These are phyloP conservation scores for Pteria penguin DNA, from an alignment of 2,888 invertebrate genomes.

Conservation along the genomic window DNA sequence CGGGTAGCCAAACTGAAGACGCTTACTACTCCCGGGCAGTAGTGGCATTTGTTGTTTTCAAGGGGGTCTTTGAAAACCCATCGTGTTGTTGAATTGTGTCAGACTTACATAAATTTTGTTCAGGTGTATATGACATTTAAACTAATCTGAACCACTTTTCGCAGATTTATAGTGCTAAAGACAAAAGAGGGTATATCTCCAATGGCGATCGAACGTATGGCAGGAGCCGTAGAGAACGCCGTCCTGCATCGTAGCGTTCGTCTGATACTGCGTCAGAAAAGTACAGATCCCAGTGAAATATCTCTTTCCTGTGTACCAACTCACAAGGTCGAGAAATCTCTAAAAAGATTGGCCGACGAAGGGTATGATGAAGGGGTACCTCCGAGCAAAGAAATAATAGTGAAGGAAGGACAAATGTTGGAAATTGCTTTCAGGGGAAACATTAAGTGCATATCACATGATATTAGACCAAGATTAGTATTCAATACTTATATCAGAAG, in stretches of 20 bases:
- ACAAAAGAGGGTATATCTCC: slow-evolving; percentile 53
- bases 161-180: slow-evolving; percentile 66
- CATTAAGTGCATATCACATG: slow-evolving; percentile 52
- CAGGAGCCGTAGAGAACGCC: slow-evolving; percentile 57
- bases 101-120: not conserved
- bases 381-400: slow-evolving; percentile 62
- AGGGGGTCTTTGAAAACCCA: not conserved
- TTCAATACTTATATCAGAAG: slow-evolving; percentile 71
- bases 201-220: slow-evolving; percentile 62
- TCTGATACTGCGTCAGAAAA: slow-evolving; percentile 69
- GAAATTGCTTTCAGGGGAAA: slow-evolving; percentile 75
- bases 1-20: no score
- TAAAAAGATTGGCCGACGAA: slow-evolving; percentile 61
- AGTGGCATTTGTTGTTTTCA: not conserved
- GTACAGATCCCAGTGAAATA: slow-evolving; percentile 59
- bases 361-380: slow-evolving; percentile 71
- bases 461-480: slow-evolving; percentile 50
- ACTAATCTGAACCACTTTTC: not conserved
- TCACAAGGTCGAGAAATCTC: slow-evolving; percentile 56
- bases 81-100: not conserved
- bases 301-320: slow-evolving; percentile 59
- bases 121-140: not conserved
- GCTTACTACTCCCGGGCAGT: no score
- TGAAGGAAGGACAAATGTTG: slow-evolving; percentile 74
- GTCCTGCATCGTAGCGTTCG: slow-evolving; percentile 60